These are phyloP conservation scores for Sebastes matsubarae DNA, from an alignment of 2,797 vertebrate species.

Conservation along the genomic window DNA sequence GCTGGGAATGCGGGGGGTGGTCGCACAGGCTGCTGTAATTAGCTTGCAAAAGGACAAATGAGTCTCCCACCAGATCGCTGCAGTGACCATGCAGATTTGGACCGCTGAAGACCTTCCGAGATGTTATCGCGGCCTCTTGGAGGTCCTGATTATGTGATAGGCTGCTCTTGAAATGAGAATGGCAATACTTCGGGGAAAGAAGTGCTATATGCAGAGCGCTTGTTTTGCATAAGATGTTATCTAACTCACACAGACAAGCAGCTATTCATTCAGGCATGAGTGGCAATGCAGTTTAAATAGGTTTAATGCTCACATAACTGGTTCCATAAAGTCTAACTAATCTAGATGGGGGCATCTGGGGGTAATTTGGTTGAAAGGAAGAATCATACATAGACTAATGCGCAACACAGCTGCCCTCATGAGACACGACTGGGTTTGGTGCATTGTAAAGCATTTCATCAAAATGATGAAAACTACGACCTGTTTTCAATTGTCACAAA, in stretches of 20 bases:
- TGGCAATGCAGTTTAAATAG: conserved; percentile 33
- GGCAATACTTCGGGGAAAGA: neutral
- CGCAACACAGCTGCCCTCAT: conserved; percentile 52
- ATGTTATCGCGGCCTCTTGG: conserved; percentile 37
- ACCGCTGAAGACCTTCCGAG: conserved; percentile 45
- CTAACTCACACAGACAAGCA: conserved; percentile 15
- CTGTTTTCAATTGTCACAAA: conserved; percentile 64
- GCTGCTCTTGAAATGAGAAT: conserved; percentile 19
- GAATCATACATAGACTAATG: conserved; percentile 50
- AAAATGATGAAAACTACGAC: conserved; percentile 47
- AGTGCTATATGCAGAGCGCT: neutral
- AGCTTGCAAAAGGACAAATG: conserved; percentile 72
- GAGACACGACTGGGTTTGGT: conserved; percentile 41
- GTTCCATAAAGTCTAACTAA: conserved; percentile 43
- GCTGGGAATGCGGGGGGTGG: conserved; percentile 61
- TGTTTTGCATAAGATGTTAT: conserved; percentile 20
- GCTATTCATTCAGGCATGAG: conserved; percentile 18
- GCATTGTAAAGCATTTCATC: conserved; percentile 47
- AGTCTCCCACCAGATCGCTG: conserved; percentile 49
- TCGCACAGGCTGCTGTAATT: conserved; percentile 77
- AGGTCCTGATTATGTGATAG: conserved; percentile 26
- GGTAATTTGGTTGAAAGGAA: conserved; percentile 58
- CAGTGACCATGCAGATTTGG: conserved; percentile 35
- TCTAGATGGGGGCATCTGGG: conserved; percentile 59
- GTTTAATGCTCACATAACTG: conserved; percentile 19